Evolutionary conservation across 1,140 invertebrate genomes (phyloP).

Genomic region (Heliconius himera): DNA sequence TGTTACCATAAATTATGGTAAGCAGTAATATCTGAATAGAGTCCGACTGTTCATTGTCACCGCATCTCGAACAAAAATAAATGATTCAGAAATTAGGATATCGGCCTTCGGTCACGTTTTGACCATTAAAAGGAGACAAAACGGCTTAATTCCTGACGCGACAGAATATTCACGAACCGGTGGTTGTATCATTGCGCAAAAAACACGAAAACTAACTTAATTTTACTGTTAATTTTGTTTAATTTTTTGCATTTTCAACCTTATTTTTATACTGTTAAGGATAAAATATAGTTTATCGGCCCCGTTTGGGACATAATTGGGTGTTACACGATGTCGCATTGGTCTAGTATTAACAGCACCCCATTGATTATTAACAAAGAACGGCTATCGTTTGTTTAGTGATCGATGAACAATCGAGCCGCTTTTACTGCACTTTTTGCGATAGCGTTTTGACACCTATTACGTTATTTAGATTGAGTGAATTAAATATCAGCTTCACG

Average conservation of each 20-base stretch:
- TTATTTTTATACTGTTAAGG: slow-evolving; percentile 38
- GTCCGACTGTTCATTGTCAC: slow-evolving; percentile 64
- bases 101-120: slow-evolving; percentile 72
- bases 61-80: slow-evolving; percentile 55
- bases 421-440: slow-evolving; percentile 41
- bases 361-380: slow-evolving; percentile 71
- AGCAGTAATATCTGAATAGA: slow-evolving; percentile 51
- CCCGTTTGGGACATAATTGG: slow-evolving; percentile 43
- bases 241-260: slow-evolving; percentile 40
- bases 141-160: slow-evolving; percentile 72
- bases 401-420: slow-evolving; percentile 61
- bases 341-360: slow-evolving; percentile 70
- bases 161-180: slow-evolving; percentile 74
- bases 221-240: slow-evolving; percentile 31
- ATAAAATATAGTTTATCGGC: not conserved
- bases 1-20: slow-evolving; percentile 57
- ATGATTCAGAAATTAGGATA: slow-evolving; percentile 71
- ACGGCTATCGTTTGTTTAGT: slow-evolving; percentile 66
- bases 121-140: slow-evolving; percentile 78
- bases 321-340: slow-evolving; percentile 69
- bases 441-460: not conserved
- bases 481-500: no score
- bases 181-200: slow-evolving; percentile 77
- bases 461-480: not conserved
- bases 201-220: slow-evolving; percentile 49